Conservation (phyloP, 1,140 invertebrate genomes). For the Cyclargus thomasi region DNA sequence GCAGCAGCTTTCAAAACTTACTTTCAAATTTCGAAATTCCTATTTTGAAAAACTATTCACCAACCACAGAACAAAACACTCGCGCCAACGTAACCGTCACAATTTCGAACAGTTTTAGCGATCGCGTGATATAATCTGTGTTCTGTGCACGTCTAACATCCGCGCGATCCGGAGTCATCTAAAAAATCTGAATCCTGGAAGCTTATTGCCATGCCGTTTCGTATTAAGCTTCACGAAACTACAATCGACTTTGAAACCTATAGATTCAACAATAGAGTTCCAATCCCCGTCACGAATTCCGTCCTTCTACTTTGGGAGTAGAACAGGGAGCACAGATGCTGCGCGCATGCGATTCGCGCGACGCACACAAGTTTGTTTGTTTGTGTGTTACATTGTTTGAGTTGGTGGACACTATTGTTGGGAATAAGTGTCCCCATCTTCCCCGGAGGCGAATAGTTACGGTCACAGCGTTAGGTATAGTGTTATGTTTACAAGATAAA, state of each 20-base stretch:
- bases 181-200: conserved; percentile 68
- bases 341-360: conserved; percentile 60
- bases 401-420: conserved; percentile 53
- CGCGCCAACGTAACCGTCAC: conserved; percentile 31
- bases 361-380: conserved; percentile 37
- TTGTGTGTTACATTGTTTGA: conserved; percentile 56
- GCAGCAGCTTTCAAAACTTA: background rate
- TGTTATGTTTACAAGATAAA: conserved; percentile 17
- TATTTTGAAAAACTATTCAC: conserved; percentile 20
- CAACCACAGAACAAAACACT: conserved; percentile 48
- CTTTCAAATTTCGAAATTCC: background rate
- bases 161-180: conserved; percentile 55
- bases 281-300: conserved; percentile 23
- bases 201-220: conserved; percentile 62
- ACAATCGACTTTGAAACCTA: conserved; percentile 30
- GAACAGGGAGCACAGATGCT: conserved; percentile 59
- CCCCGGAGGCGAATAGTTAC: conserved; percentile 35
- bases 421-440: conserved; percentile 39
- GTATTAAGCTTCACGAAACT: conserved; percentile 41
- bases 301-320: conserved; percentile 28
- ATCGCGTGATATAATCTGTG: conserved; percentile 37
- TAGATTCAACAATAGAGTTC: conserved; percentile 14
- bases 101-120: conserved; percentile 29
- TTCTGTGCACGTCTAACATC: conserved; percentile 46
- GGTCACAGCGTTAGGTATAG: conserved; percentile 21